These are phyloP conservation scores for Ormyrus pomaceus DNA, from an alignment of 2,888 invertebrate species.

Conservation along the genomic window DNA sequence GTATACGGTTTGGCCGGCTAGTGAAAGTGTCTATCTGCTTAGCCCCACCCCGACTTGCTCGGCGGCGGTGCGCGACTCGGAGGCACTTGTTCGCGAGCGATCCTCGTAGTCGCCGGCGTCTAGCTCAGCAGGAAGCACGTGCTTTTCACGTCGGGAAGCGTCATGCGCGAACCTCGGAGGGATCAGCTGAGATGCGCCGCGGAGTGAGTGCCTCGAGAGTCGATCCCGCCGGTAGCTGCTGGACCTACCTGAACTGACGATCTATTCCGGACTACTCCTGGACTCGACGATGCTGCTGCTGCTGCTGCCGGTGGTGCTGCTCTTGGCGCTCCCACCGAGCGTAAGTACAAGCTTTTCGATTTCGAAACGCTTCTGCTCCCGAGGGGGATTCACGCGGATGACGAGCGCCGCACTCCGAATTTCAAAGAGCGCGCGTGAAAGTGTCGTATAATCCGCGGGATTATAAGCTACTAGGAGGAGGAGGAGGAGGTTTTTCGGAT, in stretches of 20 bases:
- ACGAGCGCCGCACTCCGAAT: slow-evolving; percentile 54
- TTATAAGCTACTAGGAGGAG: not conserved
- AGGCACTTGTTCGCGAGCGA: slow-evolving; percentile 23
- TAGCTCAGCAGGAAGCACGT: not conserved
- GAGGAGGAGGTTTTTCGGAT: slow-evolving; percentile 21
- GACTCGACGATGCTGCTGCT: too few relatives aligned
- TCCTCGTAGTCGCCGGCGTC: slow-evolving; percentile 9
- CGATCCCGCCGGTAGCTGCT: too few relatives aligned
- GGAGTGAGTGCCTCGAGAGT: too few relatives aligned
- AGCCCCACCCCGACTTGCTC: slow-evolving; percentile 42
- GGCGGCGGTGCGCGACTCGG: slow-evolving; percentile 14
- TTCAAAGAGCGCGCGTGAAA: slow-evolving; percentile 60
- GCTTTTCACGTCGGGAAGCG: not conserved
- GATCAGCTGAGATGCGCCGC: not conserved
- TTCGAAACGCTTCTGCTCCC: not conserved
- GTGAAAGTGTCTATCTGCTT: slow-evolving; percentile 53
- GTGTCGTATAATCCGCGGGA: slow-evolving; percentile 20
- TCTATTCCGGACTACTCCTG: too few relatives aligned
- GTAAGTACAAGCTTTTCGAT: too few relatives aligned
- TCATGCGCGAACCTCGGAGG: slow-evolving; percentile 7
- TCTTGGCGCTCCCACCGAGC: too few relatives aligned
- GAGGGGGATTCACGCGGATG: slow-evolving; percentile 3
- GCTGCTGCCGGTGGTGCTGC: too few relatives aligned
- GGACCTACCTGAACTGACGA: too few relatives aligned
- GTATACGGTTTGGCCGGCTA: slow-evolving; percentile 26